phyloP scores from a whole-genome alignment of 2,888 invertebrate genomes.

The Sycophila texana region DNA sequence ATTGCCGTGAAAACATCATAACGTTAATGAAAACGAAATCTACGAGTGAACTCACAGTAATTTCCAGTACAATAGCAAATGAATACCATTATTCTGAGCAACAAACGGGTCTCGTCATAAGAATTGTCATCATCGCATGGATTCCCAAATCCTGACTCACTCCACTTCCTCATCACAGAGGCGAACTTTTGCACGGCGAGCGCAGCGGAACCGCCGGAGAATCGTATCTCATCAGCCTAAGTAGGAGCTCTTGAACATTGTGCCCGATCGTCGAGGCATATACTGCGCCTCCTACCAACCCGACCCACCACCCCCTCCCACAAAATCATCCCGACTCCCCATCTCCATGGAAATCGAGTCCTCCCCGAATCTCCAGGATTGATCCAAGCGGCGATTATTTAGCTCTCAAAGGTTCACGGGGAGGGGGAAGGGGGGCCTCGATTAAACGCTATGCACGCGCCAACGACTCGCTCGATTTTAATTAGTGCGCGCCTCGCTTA shows the following conservation, averaged over 20 bases:
- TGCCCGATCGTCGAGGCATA: background rate
- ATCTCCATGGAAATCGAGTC: background rate
- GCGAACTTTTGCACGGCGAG: background rate
- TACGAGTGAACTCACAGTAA: no score
- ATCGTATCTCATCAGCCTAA: constrained; percentile 41
- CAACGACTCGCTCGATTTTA: constrained; percentile 45
- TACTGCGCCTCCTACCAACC: background rate
- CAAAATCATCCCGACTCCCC: background rate
- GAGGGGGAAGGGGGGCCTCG: constrained; percentile 17
- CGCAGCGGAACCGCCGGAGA: background rate
- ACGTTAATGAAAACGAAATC: no score
- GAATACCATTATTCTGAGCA: background rate
- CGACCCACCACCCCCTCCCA: background rate
- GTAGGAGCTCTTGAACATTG: constrained; percentile 9
- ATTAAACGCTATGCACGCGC: constrained; percentile 36
- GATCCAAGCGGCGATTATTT: no score
- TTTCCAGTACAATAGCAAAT: no score
- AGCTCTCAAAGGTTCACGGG: no score
- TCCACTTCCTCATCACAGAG: background rate
- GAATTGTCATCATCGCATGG: constrained; percentile 29
- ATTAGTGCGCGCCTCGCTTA: constrained; percentile 31
- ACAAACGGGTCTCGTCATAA: constrained; percentile 3
- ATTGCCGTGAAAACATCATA: no score
- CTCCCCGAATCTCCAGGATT: no score
- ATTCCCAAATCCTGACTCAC: constrained; percentile 24